Evolutionary conservation across 2,113 vertebrate genomes (phyloP).

Genomic region (Grammomys surdaster): DNA sequence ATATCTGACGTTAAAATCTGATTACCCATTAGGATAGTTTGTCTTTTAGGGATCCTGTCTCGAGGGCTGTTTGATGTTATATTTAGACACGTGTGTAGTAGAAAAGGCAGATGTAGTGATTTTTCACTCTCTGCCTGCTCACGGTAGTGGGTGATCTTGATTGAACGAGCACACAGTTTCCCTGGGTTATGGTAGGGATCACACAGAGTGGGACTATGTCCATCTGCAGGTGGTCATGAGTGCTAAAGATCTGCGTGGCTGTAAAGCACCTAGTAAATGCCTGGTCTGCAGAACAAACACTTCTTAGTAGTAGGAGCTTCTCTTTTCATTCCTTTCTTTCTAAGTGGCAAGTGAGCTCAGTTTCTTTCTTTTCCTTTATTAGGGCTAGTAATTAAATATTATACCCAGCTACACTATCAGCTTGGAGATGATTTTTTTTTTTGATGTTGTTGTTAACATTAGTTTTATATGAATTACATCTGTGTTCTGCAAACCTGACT

Average conservation of each 20-base stretch:
- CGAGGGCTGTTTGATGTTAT: background rate
- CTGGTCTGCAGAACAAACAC: background rate
- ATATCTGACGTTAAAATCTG: background rate
- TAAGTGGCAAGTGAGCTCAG: background rate
- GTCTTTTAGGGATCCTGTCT: background rate
- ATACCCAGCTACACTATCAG: background rate
- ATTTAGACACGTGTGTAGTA: background rate
- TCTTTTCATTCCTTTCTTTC: background rate
- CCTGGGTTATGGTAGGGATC: background rate
- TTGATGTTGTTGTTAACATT: background rate
- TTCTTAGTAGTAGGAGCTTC: background rate
- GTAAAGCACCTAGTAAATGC: background rate
- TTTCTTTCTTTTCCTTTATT: background rate
- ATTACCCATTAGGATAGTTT: constrained; percentile 38
- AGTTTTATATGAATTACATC: constrained; percentile 16
- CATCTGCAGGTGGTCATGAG: background rate
- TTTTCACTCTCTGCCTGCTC: background rate
- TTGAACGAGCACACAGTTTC: background rate
- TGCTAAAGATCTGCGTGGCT: background rate
- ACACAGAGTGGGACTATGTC: background rate
- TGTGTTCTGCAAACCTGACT: constrained; percentile 3
- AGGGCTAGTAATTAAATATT: background rate
- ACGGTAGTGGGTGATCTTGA: background rate
- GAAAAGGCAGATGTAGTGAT: background rate
- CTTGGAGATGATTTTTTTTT: background rate